A percentile compares a stretch with the other conserved stretches of the same genome.
Evolutionary conservation across 2,113 vertebrate genomes (phyloP).

Genomic region (Kryptolebias marmoratus): DNA sequence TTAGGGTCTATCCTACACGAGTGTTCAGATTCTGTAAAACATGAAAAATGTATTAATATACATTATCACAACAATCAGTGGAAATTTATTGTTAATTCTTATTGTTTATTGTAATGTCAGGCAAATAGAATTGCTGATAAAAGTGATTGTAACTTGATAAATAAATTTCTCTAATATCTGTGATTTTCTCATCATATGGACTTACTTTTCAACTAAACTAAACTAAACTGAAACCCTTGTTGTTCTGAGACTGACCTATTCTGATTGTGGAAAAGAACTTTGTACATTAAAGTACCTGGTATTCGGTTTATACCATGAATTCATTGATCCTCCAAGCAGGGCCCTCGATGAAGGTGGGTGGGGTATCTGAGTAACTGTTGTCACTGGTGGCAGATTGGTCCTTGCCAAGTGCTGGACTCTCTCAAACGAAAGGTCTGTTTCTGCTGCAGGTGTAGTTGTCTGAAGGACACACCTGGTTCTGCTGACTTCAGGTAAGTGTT

Average conservation of each 20-base stretch:
- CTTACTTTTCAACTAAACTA: not conserved
- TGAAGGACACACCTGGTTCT: conserved; percentile 22
- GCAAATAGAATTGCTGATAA: too few species aligned
- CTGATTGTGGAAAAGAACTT: not conserved
- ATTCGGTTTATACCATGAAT: conserved; percentile 52
- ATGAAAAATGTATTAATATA: not conserved
- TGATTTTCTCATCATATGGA: not conserved
- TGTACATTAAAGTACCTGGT: not conserved
- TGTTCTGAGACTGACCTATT: not conserved
- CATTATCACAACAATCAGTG: too few species aligned
- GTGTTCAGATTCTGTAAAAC: not conserved
- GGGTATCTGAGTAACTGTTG: conserved; percentile 17
- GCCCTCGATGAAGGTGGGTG: conserved; percentile 31
- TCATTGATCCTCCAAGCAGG: not conserved
- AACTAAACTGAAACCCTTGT: not conserved
- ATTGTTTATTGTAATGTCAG: too few species aligned
- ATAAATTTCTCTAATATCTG: not conserved
- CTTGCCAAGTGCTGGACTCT: conserved; percentile 2
- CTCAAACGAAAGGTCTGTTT: not conserved
- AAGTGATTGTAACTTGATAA: not conserved
- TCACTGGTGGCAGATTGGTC: conserved; percentile 8
- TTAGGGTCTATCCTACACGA: not conserved
- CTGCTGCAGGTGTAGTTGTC: conserved; percentile 22
- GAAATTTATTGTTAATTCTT: too few species aligned
- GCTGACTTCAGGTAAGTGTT: conserved; percentile 15